phyloP scores from a whole-genome alignment of 2,113 vertebrate genomes.

The Eulemur rufifrons region DNA sequence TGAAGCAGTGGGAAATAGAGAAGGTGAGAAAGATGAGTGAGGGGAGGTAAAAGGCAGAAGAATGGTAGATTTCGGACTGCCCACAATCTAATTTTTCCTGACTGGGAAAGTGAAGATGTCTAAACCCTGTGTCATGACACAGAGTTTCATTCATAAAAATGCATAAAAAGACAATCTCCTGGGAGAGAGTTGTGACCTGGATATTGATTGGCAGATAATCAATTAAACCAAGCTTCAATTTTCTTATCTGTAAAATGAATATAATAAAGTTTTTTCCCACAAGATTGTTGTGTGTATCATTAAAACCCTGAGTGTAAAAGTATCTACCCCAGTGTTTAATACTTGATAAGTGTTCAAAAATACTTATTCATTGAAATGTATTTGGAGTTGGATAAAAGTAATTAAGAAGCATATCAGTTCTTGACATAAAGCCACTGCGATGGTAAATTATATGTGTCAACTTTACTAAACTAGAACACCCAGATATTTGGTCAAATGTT shows the following conservation, averaged over 20 bases:
- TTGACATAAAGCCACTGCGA: not conserved
- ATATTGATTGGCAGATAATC: constrained; percentile 53
- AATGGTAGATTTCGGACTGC: not conserved
- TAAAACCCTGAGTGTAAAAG: not conserved
- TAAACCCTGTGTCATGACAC: not conserved
- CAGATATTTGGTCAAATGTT: not conserved
- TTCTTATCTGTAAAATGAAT: constrained; percentile 54
- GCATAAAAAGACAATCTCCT: not conserved
- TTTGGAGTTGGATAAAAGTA: not conserved
- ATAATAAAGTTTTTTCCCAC: not conserved
- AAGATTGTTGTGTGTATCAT: not conserved
- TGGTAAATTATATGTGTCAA: not conserved
- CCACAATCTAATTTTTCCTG: not conserved
- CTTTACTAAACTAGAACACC: not conserved
- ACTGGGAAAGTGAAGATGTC: not conserved
- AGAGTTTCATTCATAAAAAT: constrained; percentile 32
- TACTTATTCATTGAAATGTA: not conserved
- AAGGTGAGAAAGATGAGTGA: not conserved
- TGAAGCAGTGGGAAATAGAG: not conserved
- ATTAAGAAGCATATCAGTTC: not conserved
- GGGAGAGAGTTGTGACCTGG: not conserved
- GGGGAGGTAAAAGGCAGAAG: not conserved
- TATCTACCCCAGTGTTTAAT: not conserved
- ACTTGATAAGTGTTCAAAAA: not conserved
- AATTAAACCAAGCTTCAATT: constrained; percentile 57